Evolutionary conservation across 2,797 vertebrate species (phyloP).

Genomic region (Typhlichthys subterraneus): DNA sequence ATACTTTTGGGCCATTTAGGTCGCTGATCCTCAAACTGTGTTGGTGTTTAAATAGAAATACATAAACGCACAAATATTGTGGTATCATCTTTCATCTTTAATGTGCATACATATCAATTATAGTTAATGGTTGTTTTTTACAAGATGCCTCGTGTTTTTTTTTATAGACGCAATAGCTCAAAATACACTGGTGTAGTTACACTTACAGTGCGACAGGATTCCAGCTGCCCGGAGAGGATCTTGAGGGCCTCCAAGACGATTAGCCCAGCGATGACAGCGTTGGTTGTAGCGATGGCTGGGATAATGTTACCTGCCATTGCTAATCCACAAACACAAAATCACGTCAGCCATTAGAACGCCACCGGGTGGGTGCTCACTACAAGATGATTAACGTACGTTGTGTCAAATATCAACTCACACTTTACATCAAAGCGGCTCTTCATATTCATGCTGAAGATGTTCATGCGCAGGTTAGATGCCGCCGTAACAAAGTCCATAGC

Average conservation of each 20-base stretch:
- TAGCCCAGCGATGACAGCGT: slow-evolving; percentile 97
- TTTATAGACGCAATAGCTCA: not conserved
- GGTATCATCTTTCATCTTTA: too few relatives aligned
- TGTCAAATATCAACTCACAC: slow-evolving; percentile 81
- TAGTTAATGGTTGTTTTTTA: too few relatives aligned
- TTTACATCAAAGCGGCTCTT: slow-evolving; percentile 98
- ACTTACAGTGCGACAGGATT: slow-evolving; percentile 93
- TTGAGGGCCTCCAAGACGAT: slow-evolving; percentile 94
- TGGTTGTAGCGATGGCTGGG: slow-evolving; percentile 98
- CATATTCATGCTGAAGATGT: slow-evolving; percentile 98
- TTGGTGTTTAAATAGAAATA: too few relatives aligned
- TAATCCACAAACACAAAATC: slow-evolving; percentile 53
- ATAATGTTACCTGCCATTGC: slow-evolving; percentile 99
- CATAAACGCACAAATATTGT: too few relatives aligned
- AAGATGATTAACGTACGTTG: not conserved
- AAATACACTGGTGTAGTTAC: not conserved
- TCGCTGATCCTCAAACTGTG: too few relatives aligned
- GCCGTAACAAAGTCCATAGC: slow-evolving; percentile 98
- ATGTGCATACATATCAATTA: too few relatives aligned
- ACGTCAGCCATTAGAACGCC: not conserved
- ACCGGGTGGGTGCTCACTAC: not conserved
- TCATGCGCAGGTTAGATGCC: slow-evolving; percentile 94
- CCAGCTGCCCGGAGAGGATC: slow-evolving; percentile 90
- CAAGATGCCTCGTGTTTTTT: too few relatives aligned
- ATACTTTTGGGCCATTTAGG: too few relatives aligned